Evolutionary conservation across 2,113 vertebrate genomes (phyloP), one percentile per base, ranked within the genome.

Genomic region (Bagarius yarrelli): DNA sequence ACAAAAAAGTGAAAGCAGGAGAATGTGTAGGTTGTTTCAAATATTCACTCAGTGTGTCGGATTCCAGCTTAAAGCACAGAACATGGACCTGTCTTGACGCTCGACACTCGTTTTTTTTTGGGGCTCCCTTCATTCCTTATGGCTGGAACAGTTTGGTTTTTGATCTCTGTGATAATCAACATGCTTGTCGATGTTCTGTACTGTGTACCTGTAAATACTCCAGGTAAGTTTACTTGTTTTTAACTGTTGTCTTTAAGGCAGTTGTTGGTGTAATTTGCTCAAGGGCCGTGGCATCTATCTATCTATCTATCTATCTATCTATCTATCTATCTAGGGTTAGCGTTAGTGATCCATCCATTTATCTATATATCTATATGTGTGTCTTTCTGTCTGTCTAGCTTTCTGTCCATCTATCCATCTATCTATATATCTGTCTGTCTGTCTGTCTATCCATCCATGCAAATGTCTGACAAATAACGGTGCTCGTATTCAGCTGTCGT

Each of bases 191-290:
- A 19, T 55, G 52, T 81, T 8, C 3, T 66, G 55, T 9, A 56
- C 47, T 0, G 40, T 56, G 59, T 53, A 74, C 16, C 21, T 66
- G 50, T 56, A 53, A 32, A 75, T 52, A 52, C 79, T 5, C 79
- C 64, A 66, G 79, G 79, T 81, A 81, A 75, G 57, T 8, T 21
- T 5, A 34, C 47, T 55, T 59, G 25, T 25, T 30, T 21, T 36
- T 52, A 8, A 56, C 19, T 30, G 23, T 59, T n/a, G 34, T 1
- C 19, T 13, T 23, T 27, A 57, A 30, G 25, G 9, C 25, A 30
- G 0, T 40, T 8, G 36, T 3, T 3, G 3, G 3, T 40, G 8
- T 40, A 8, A 8, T 40, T 40, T 8, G 3, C 8, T 8, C 3
- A 40, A 3, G 3, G 8, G 3, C 3, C 8, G 36, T 40, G 36